Percentiles rank a stretch among this genome's conserved stretches.
Conservation (phyloP, 2,797 vertebrate species). For the Malurus leucopterus region DNA sequence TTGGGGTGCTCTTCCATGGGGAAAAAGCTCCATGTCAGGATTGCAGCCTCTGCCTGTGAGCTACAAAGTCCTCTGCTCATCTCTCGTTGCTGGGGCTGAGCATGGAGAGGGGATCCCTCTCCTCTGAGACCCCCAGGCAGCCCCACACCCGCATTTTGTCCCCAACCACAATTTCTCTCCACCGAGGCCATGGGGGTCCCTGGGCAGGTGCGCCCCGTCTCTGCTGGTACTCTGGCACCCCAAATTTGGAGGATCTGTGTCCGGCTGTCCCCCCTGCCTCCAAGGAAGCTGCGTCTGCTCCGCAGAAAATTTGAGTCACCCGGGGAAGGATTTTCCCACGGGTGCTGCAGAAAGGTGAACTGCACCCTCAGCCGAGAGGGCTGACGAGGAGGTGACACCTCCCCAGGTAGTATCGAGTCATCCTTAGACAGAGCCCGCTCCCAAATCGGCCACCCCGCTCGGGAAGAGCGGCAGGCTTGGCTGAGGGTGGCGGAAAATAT, state of each 20-base stretch:
- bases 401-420: background rate
- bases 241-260: rapidly evolving
- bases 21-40: background rate
- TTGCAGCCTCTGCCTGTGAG: too few species aligned
- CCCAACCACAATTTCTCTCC: rapidly evolving
- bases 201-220: rapidly evolving
- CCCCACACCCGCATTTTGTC: background rate
- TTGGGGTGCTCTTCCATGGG: background rate
- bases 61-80: background rate
- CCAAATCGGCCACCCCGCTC: rapidly evolving
- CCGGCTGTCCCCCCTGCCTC: background rate
- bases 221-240: rapidly evolving
- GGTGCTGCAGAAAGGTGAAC: background rate
- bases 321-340: constrained; percentile 38
- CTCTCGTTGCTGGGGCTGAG: background rate
- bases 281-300: rapidly evolving
- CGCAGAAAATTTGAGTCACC: constrained; percentile 24
- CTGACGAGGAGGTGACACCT: constrained; percentile 43
- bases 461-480: background rate
- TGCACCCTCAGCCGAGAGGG: background rate
- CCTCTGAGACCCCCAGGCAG: rapidly evolving
- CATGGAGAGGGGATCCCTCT: rapidly evolving
- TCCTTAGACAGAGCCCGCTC: background rate
- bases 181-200: rapidly evolving
- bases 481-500: background rate